phyloP scores from a whole-genome alignment of 2,888 invertebrate genomes.

The Mythimna albipuncta region DNA sequence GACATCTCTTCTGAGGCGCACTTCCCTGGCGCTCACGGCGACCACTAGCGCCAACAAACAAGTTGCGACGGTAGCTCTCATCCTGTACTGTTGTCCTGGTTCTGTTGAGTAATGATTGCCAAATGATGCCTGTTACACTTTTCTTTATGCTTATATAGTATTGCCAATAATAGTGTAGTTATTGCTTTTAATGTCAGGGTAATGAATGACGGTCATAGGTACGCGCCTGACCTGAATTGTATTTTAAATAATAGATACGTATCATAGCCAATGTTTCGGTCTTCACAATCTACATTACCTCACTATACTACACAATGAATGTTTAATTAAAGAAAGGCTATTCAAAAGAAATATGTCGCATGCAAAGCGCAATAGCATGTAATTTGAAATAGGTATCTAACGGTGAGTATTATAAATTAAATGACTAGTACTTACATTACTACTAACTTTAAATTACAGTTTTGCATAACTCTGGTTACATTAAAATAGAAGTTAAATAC shows the following conservation, averaged over 20 bases:
- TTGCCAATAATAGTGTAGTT: conserved; percentile 83
- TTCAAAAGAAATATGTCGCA: conserved; percentile 6
- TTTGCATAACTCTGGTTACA: background rate
- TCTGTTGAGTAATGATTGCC: conserved; percentile 84
- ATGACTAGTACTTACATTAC: no score
- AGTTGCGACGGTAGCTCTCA: conserved; percentile 79
- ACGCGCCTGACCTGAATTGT: conserved; percentile 82
- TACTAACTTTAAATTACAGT: background rate
- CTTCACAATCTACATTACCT: conserved; percentile 26
- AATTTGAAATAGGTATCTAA: background rate
- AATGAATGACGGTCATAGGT: conserved; percentile 81
- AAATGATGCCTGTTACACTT: conserved; percentile 86
- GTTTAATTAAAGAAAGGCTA: conserved; percentile 28
- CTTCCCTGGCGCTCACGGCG: conserved; percentile 85
- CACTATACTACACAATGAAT: conserved; percentile 24
- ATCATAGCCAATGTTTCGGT: conserved; percentile 52
- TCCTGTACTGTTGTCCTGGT: conserved; percentile 77
- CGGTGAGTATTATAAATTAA: background rate
- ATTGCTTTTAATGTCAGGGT: conserved; percentile 87
- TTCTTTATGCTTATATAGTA: conserved; percentile 88
- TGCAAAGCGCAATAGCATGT: background rate
- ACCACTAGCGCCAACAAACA: conserved; percentile 84
- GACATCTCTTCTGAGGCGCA: conserved; percentile 83
- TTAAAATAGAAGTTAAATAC: background rate
- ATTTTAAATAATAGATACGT: conserved; percentile 68